These are phyloP conservation scores for Lasioglossum villosulum DNA, from an alignment of 2,888 invertebrate genomes.

Conservation along the genomic window DNA sequence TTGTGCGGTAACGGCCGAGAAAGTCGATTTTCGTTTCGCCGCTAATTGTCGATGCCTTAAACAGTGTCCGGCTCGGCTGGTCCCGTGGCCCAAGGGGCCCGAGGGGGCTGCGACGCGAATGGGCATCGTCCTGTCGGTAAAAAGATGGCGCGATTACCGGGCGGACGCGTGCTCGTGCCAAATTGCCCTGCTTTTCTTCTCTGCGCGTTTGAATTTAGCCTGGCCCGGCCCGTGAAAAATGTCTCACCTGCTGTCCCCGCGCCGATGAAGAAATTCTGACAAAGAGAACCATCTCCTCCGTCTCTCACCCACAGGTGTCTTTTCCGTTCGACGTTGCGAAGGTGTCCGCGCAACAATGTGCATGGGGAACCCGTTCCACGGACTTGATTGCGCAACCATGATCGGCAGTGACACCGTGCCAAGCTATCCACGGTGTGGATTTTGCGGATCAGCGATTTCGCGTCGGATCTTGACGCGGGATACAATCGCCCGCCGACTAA, in stretches of 20 bases:
- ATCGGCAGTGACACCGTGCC: background rate
- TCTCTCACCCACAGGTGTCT: conserved; percentile 44
- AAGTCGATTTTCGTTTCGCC: conserved; percentile 7
- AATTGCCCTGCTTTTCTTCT: conserved; percentile 41
- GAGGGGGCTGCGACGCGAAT: conserved; percentile 1
- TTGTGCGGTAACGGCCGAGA: background rate
- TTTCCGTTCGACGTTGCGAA: conserved; percentile 34
- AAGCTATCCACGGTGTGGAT: background rate
- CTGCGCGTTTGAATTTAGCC: conserved; percentile 18
- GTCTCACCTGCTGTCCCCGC: conserved; percentile 66
- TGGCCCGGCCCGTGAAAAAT: conserved; percentile 37
- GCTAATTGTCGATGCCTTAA: conserved; percentile 7
- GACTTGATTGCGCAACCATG: conserved; percentile 42
- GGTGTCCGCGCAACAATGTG: conserved; percentile 24
- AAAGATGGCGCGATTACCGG: conserved; percentile 23
- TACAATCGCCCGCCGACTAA: conserved; percentile 40
- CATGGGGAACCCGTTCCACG: conserved; percentile 37
- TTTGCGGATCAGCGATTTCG: background rate
- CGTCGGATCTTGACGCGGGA: background rate
- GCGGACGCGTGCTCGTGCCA: conserved; percentile 19
- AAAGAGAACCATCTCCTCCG: conserved; percentile 29
- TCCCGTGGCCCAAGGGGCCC: background rate
- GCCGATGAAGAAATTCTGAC: conserved; percentile 65
- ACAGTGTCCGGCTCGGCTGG: conserved; percentile 12
- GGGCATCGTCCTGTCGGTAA: background rate